Evolutionary conservation across 2,797 vertebrate genomes (phyloP), one percentile per base, ranked within the genome.

Genomic region (Gymnoscopelus braueri): DNA sequence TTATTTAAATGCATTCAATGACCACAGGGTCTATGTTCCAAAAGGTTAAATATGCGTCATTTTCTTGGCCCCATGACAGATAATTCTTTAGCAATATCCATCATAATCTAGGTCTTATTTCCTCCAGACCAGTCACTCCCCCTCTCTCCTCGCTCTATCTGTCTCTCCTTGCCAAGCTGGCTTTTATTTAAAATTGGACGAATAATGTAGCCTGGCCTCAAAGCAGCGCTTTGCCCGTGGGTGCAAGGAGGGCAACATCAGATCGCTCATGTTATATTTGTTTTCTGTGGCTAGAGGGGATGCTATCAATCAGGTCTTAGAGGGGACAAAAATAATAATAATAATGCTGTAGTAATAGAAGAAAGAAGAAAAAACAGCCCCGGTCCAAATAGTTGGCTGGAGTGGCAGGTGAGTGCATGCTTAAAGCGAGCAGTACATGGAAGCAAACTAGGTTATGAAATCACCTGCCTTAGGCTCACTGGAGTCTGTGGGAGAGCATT

Each of bases 231-330:
- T 47, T 76, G 78, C 82, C 85, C 71, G 11, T 44, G 74, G 81
- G 84, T 64, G 58, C 51, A 70, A 44, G 57, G 69, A 61, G 63
- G 73, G 70, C 74, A 75, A 80, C 84, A 72, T 63, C 50, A 77
- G 74, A 86, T 87, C 84, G 73, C 72, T 79, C 79, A 77, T 85
- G 75, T 84, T 87, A 77, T 84, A 87, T 91, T 89, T 88, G 82
- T 84, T 89, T 85, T 87, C 69, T 86, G 67, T 86, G 80, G 82
- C 88, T 83, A 63, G 71, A 75, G 73, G 87, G 81, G 63, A 63
- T 68, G 66, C 77, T 84, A 91, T 92, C 84, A 91, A 91, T 92
- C 87, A 91, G 70, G 59, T 69, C 63, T 60, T 78, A 77, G 74
- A 75, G 63, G 60, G 32, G 58, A 76, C 67, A 78, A 81, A 85